Percentiles rank a stretch among this genome's conserved stretches.
phyloP scores from a whole-genome alignment of 2,797 vertebrate genomes.

The Microctenopoma lineatum region DNA sequence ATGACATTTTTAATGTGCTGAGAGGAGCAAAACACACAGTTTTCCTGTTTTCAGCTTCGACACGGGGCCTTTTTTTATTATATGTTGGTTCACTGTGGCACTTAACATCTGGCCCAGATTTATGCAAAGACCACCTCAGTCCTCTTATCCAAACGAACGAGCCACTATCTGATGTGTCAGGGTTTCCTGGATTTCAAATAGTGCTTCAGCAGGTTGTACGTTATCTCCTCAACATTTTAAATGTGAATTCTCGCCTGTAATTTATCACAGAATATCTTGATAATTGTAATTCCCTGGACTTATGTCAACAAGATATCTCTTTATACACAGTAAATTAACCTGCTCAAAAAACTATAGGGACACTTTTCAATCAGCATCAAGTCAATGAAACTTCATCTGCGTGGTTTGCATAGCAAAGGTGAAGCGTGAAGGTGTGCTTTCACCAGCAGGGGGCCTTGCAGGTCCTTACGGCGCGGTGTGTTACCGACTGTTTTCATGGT shows the following conservation, averaged over 20 bases:
- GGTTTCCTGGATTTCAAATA: not conserved
- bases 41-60: slow-evolving; percentile 40
- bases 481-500: too few relatives aligned
- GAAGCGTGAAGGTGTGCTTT: too few relatives aligned
- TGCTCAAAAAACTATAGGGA: too few relatives aligned
- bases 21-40: slow-evolving; percentile 29
- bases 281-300: not conserved
- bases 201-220: not conserved
- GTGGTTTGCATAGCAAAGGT: too few relatives aligned
- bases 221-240: not conserved
- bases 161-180: slow-evolving; percentile 16
- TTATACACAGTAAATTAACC: too few relatives aligned
- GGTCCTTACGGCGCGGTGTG: too few relatives aligned
- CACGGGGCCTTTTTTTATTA: slow-evolving; percentile 50
- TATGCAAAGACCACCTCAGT: slow-evolving; percentile 40
- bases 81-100: slow-evolving; percentile 47
- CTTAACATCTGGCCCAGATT: slow-evolving; percentile 58
- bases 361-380: too few relatives aligned
- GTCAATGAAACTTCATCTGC: too few relatives aligned
- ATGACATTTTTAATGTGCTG: slow-evolving; percentile 14
- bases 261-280: not conserved
- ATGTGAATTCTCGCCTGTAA: not conserved
- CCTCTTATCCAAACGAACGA: slow-evolving; percentile 20
- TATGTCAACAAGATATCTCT: too few relatives aligned
- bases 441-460: too few relatives aligned